Base-by-base conservation (phyloP, 2,797 vertebrate species). In the Erethizon dorsatum region DNA sequence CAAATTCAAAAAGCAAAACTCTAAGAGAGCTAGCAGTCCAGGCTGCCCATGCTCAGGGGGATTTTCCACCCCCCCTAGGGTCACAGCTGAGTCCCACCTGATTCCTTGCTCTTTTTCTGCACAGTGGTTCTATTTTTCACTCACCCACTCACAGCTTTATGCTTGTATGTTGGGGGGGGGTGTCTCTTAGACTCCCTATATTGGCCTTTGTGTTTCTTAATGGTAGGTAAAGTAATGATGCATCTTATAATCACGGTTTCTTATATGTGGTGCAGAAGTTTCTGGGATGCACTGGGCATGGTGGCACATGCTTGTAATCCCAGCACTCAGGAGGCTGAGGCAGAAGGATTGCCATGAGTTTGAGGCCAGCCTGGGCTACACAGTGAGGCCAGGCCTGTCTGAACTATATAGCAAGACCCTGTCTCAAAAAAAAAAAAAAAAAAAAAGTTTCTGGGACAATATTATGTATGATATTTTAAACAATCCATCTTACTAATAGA, bases 391-490 rank as follows among this genome's bases (percentile, higher is more conserved):
- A 57, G 20, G 56, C 20, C 56, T 57, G 56, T 8, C 56, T 57
- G 56, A 57, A 22, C 56, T 57, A 57, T 18, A 57, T 57, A 57
- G 20, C 56, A 22, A 57, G 56, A 22, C 56, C 56, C 56, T 20
- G 20, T 22, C 56, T 57, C 56, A 20, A 57, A 56, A 56, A 56
- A 56, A 18, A 57, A 9, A 52, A 52, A 52, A 57, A 57, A 57
- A 57, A 57, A 57, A 6, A 56, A 28, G 22, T 37, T 88, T 52
- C 67, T 65, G 24, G 90, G 79, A 85, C 31, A 91, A 91, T 88
- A 94, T 57, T 83, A 26, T 31, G 54, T 41, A 28, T 45, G n/a
- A 54, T 85, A 94, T 75, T 88, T 79, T 78, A 97, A 88, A 88
- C 41, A 33, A 88, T 41, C 52, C 41, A 45, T 20, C 52, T 83